Evolutionary conservation across 2,888 invertebrate species (phyloP).

Genomic region (Zaprionus lineosus): DNA sequence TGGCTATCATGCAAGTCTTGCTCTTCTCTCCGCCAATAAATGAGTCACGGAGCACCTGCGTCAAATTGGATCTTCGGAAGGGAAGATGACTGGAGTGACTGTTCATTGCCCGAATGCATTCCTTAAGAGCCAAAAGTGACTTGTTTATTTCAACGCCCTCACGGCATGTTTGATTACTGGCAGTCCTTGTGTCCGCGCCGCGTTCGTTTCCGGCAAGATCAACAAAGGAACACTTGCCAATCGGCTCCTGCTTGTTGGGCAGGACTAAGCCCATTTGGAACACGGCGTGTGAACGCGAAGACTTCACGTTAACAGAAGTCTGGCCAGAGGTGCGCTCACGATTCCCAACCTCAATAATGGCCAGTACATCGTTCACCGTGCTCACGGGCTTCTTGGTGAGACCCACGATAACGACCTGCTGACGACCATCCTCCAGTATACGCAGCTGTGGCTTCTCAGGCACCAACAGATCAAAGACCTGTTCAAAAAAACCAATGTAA

Average conservation of each 20-base stretch:
- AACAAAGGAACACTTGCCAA: slow-evolving; percentile 99
- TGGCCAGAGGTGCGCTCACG: slow-evolving; percentile 96
- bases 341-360: slow-evolving; percentile 95
- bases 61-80: slow-evolving; percentile 98
- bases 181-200: slow-evolving; percentile 98
- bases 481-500: background rate
- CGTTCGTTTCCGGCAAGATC: slow-evolving; percentile 99
- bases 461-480: slow-evolving; percentile 89
- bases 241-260: slow-evolving; percentile 85
- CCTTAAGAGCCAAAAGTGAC: slow-evolving; percentile 96
- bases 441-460: slow-evolving; percentile 96
- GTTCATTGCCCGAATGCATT: slow-evolving; percentile 97
- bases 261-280: slow-evolving; percentile 94
- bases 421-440: slow-evolving; percentile 98
- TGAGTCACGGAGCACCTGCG: slow-evolving; percentile 97
- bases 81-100: slow-evolving; percentile 98
- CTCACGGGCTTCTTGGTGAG: slow-evolving; percentile 95
- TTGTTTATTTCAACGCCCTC: slow-evolving; percentile 83
- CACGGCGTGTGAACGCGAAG: slow-evolving; percentile 98
- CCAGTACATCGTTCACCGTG: slow-evolving; percentile 95
- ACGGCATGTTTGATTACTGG: slow-evolving; percentile 94
- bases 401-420: slow-evolving; percentile 98
- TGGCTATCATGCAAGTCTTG: slow-evolving; percentile 99
- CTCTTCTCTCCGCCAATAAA: slow-evolving; percentile 99
- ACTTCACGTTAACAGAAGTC: slow-evolving; percentile 98